A percentile compares a stretch with the other conserved stretches of the same genome.
Evolutionary conservation across 2,113 vertebrate species (phyloP).

Genomic region (Uria lomvia): DNA sequence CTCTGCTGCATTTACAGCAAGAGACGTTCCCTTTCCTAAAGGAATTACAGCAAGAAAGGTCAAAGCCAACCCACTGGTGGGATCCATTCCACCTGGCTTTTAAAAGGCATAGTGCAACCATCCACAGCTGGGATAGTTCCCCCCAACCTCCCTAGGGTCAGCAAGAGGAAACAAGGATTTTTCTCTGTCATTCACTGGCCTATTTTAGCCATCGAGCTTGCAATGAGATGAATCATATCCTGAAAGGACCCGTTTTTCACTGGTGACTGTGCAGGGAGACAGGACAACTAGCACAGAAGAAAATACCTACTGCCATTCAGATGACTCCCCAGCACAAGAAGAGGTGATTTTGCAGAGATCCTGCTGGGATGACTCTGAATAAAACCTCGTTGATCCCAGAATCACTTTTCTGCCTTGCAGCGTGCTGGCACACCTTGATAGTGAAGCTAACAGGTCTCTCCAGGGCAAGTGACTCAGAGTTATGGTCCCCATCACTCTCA

Average conservation of each 20-base stretch:
- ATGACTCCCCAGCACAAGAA: rapidly evolving
- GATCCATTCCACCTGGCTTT: neutral
- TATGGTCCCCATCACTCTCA: neutral
- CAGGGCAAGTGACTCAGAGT: neutral
- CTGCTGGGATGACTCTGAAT: neutral
- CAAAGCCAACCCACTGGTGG: neutral
- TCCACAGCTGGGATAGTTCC: neutral
- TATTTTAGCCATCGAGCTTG: neutral
- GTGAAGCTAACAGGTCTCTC: neutral
- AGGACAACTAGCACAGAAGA: neutral
- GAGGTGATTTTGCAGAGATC: neutral
- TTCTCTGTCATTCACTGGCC: neutral
- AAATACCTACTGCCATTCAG: neutral
- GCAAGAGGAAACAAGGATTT: neutral
- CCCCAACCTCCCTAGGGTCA: neutral
- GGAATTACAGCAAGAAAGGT: neutral
- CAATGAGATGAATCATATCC: neutral
- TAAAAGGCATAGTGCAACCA: neutral
- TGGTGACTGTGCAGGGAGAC: neutral
- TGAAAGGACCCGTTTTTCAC: neutral
- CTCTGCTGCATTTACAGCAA: neutral
- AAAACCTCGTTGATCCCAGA: neutral
- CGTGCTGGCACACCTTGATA: neutral
- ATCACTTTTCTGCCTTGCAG: neutral
- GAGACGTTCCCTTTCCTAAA: neutral